Base-by-base conservation (phyloP, 53 echinoderm and acorn worm genomes). In the Actinopyga echinites region DNA sequence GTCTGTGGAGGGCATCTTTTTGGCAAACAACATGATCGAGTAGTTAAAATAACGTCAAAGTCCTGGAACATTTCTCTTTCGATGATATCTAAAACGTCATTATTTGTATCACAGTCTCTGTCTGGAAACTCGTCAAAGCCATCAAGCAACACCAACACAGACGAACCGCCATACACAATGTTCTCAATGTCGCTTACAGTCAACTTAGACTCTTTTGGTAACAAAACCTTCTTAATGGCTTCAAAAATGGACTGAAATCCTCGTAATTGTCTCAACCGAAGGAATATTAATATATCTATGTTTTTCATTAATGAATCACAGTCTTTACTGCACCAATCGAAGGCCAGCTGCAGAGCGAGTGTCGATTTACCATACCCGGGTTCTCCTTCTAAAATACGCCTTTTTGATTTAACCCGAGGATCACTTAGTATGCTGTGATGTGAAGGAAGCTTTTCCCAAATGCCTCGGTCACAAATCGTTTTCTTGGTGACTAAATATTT, bases 1-100 rank as follows among this genome's bases (percentile, higher is more conserved):
- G 73, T 71, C 42, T 71, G 73, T n/a, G 73, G 73, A 19, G 73
- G 38, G 42, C 25, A 71, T 38, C 42, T 43, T 10, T 71, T 71
- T 3, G 73, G 73, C 42, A 71, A 24, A 43, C 44, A 40, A 10
- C 17, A 37, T 22, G 73, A 71, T 24, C 73, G 30, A 33, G 73
- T 71, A 20, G 73, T 71, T 17, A 71, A 43, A 21, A 71, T 17
- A 11, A 71, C 73, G 12, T 40, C 44, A 43, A 71, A 17, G 25
- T 40, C 25, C 11, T 12, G 17, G 36, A 71, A 71, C 73, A 71
- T 71, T 6, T 35, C 24, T 22, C 73, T 71, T 3, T 71, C 42
- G 11, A 71, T 10, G 11, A 71, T 71, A 40, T 71, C 40, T 10
- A 43, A 31, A 38, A 71, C 73, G 32, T 40, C 38, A 17, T 37